Base-by-base conservation (phyloP, 2,797 vertebrate genomes). In the Chaenodraco wilsoni region DNA sequence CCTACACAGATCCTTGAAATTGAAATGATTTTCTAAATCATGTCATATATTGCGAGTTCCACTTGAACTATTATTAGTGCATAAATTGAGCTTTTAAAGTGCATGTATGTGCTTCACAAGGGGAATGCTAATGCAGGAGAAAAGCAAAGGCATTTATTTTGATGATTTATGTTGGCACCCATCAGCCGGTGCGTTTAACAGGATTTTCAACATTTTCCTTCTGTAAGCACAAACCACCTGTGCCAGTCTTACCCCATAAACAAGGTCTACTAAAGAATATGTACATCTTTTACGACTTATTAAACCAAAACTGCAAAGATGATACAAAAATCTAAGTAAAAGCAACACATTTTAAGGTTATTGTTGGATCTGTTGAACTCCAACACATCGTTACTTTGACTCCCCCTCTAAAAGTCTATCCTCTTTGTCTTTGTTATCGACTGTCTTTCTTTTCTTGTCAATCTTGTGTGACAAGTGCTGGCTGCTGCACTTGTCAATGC, bases 361-460 rank as follows among this genome's bases (percentile, higher is more conserved):
- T 55, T 69, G 56, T 70, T 51, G 9, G 52, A 66, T 72, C 33
- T 72, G 43, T 77, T 61, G 16, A 68, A 41, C 37, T 69, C 43
- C 27, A 61, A 73, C 74, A 48, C 31, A 1, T 12, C 65, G 76
- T 65, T 76, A 58, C 76, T 63, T 65, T 50, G 46, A 45, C 37
- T 74, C 73, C 43, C 73, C 41, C 59, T 60, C 55, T 2, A 64
- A 7, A 33, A 65, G 63, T 69, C 56, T 67, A 9, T 72, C 54
- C 46, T 64, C 44, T 23, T 11, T 60, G 52, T 68, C 71, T 83
- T 74, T 78, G 55, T 88, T 73, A 65, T 72, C 75, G 82, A 71
- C 77, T 54, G 73, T 63, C 57, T 83, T 88, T 86, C 69, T 79
- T 86, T 79, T 65, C 59, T 86, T 85, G 79, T 87, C 89, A 85